These are phyloP conservation scores for Artemisiospiza belli DNA, from an alignment of 2,113 vertebrate species.

Conservation along the genomic window DNA sequence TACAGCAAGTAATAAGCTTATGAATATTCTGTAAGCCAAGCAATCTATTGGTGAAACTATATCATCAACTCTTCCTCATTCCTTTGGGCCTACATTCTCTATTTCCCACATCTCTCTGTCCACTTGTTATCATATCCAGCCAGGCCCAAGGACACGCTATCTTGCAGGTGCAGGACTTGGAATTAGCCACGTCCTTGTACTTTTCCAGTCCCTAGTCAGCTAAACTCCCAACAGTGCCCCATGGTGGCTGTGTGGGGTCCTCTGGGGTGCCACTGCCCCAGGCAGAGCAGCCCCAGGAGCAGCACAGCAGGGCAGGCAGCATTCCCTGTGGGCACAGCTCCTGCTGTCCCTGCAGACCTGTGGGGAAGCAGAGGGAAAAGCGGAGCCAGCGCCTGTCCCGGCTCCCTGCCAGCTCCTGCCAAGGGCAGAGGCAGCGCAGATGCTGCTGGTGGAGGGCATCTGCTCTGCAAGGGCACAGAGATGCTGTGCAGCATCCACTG, in stretches of 20 bases:
- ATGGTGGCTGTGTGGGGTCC: neutral
- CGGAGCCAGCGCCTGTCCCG: rapidly evolving
- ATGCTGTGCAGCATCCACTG: neutral
- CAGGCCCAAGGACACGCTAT: too few relatives aligned
- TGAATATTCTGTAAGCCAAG: too few relatives aligned
- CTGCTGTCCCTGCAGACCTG: neutral
- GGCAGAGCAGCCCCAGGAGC: neutral
- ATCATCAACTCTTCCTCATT: too few relatives aligned
- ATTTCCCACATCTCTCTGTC: too few relatives aligned
- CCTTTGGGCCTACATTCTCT: too few relatives aligned
- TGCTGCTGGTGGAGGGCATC: neutral
- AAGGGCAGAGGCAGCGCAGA: neutral
- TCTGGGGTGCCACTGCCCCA: neutral
- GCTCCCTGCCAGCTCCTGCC: neutral
- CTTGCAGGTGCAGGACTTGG: too few relatives aligned
- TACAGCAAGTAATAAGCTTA: too few relatives aligned
- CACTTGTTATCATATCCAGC: too few relatives aligned
- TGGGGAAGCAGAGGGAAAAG: neutral
- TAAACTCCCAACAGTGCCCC: neutral
- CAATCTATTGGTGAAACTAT: too few relatives aligned
- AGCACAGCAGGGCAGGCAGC: neutral
- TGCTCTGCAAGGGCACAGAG: conserved; percentile 9
- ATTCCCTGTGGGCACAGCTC: neutral
- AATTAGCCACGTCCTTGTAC: too few relatives aligned
- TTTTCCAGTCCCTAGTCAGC: too few relatives aligned